A percentile compares a stretch with the other conserved stretches of the same genome.
These are phyloP conservation scores for Saiga tatarica DNA, from an alignment of 2,113 vertebrate genomes.

Conservation along the genomic window DNA sequence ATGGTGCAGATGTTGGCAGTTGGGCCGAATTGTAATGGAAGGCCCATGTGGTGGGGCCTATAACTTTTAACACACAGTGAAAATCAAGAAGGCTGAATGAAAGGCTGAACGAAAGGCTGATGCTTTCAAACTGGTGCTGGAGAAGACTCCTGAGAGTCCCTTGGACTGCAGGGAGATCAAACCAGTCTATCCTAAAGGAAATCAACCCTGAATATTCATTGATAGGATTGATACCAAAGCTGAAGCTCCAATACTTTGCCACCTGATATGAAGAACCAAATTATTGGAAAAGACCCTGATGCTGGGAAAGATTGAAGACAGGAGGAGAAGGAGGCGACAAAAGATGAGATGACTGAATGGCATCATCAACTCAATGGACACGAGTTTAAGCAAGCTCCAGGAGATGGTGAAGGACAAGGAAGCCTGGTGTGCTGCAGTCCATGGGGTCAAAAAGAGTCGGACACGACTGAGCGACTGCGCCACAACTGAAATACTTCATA, in stretches of 20 bases:
- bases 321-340: background rate
- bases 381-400: accelerated
- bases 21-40: background rate
- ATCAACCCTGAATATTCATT: background rate
- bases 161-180: background rate
- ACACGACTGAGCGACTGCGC: accelerated
- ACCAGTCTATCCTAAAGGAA: background rate
- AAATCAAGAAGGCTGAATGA: background rate
- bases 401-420: background rate
- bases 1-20: background rate
- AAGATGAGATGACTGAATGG: background rate
- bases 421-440: background rate
- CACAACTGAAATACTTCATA: background rate
- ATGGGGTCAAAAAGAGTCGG: background rate
- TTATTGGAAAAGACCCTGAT: background rate
- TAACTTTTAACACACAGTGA: background rate
- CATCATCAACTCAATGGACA: background rate
- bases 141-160: background rate
- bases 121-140: background rate
- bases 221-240: accelerated
- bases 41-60: background rate
- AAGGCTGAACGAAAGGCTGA: background rate
- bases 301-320: background rate
- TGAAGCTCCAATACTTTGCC: background rate
- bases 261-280: background rate